phyloP scores from a whole-genome alignment of 2,797 vertebrate species.

The Eidolon dupreanum region DNA sequence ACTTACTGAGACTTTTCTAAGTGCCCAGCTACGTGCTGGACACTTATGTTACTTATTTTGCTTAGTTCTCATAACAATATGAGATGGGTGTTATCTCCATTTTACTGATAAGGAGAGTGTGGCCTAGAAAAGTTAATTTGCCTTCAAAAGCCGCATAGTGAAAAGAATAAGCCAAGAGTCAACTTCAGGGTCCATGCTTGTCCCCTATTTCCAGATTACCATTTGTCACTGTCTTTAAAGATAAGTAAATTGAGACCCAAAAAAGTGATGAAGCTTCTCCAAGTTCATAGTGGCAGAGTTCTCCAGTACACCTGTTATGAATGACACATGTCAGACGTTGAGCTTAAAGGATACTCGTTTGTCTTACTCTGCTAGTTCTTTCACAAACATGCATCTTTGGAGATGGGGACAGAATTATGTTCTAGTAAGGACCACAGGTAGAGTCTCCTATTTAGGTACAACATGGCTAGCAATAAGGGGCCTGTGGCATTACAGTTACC shows the following conservation, averaged over 20 bases:
- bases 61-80: not conserved
- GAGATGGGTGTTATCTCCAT: not conserved
- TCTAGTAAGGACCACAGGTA: not conserved
- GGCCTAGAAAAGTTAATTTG: not conserved
- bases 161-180: not conserved
- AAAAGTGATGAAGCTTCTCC: not conserved
- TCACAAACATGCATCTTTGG: not conserved
- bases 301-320: not conserved
- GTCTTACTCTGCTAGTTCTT: not conserved
- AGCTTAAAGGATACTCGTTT: not conserved
- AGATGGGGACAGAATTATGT: not conserved
- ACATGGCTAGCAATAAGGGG: not conserved
- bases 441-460: not conserved
- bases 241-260: not conserved
- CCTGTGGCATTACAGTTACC: not conserved
- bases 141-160: not conserved
- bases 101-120: conserved; percentile 5
- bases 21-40: not conserved
- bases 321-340: not conserved
- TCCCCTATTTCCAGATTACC: not conserved
- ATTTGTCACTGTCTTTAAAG: not conserved
- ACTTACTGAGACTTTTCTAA: not conserved
- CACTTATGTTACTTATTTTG: not conserved
- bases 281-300: not conserved
- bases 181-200: not conserved